Conservation (phyloP, 2,888 invertebrate species). For the Leucozona laternaria region DNA sequence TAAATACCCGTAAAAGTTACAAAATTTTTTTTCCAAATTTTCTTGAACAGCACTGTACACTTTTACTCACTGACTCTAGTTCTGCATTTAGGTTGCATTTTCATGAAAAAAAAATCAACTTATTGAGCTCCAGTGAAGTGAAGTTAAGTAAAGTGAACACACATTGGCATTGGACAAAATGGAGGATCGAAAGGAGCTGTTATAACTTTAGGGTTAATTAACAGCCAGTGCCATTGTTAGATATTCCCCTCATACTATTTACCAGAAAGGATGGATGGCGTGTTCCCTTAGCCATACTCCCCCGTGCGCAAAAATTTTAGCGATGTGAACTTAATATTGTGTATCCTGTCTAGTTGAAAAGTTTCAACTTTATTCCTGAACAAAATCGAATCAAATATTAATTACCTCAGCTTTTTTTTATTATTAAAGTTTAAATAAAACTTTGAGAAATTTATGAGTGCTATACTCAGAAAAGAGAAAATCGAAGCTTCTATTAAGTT, state of each 20-base stretch:
- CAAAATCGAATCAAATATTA: constrained; percentile 72
- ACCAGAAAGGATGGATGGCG: background rate
- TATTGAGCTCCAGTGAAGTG: constrained; percentile 63
- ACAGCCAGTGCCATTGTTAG: constrained; percentile 60
- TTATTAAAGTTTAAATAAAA: constrained; percentile 1
- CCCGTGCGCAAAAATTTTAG: constrained; percentile 1
- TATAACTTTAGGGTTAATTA: constrained; percentile 70
- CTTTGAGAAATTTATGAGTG: constrained; percentile 10
- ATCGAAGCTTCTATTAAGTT: constrained; percentile 51
- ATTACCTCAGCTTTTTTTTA: constrained; percentile 60
- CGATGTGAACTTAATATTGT: constrained; percentile 4
- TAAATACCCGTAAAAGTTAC: background rate
- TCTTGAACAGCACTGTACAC: background rate
- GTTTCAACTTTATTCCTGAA: constrained; percentile 49
- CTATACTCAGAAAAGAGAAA: background rate
- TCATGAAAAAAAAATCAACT: constrained; percentile 27
- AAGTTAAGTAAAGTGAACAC: constrained; percentile 53
- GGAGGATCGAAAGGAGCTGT: constrained; percentile 28
- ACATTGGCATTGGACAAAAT: constrained; percentile 34
- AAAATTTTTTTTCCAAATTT: background rate
- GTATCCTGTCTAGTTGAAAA: constrained; percentile 27
- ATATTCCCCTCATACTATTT: constrained; percentile 43
- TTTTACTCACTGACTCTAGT: background rate
- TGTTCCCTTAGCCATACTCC: background rate
- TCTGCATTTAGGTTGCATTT: constrained; percentile 26